Percentiles rank a stretch among this genome's conserved stretches.
Conservation (phyloP, 2,113 vertebrate species). For the Perognathus longimembris region DNA sequence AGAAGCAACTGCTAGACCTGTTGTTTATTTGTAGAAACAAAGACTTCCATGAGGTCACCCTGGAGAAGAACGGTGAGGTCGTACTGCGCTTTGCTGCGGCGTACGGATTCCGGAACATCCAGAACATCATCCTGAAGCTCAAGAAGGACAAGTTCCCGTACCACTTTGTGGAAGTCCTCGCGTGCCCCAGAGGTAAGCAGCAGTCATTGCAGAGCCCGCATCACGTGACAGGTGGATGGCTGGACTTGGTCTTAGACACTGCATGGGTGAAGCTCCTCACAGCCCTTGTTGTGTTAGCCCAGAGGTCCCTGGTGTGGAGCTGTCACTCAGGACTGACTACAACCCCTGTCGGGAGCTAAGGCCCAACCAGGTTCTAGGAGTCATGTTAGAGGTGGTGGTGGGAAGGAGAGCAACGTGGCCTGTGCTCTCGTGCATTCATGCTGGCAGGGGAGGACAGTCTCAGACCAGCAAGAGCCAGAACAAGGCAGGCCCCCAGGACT, state of each 20-base stretch:
- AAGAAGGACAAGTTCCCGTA: slow-evolving; percentile 93
- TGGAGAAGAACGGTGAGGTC: slow-evolving; percentile 94
- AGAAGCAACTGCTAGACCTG: background rate
- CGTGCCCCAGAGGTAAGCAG: slow-evolving; percentile 94
- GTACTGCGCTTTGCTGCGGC: slow-evolving; percentile 95
- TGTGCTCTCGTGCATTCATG: no score
- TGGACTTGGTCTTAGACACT: background rate
- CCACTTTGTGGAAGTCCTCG: slow-evolving; percentile 96
- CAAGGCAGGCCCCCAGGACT: background rate
- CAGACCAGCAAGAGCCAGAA: background rate
- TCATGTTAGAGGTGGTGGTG: background rate
- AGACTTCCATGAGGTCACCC: slow-evolving; percentile 96
- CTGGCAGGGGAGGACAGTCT: no score
- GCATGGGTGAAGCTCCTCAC: background rate
- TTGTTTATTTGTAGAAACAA: slow-evolving; percentile 90
- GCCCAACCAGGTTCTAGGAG: no score
- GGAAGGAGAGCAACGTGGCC: background rate
- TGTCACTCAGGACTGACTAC: background rate
- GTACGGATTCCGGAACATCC: slow-evolving; percentile 96
- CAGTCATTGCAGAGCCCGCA: no score
- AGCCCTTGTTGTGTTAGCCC: no score
- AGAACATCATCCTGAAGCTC: slow-evolving; percentile 95
- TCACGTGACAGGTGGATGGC: background rate
- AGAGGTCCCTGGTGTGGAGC: background rate
- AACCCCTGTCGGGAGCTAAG: background rate